A percentile compares a stretch with the other conserved stretches of the same genome.
These are phyloP conservation scores for Lissonota sp. DNA, from an alignment of 2,888 invertebrate species.

Conservation along the genomic window DNA sequence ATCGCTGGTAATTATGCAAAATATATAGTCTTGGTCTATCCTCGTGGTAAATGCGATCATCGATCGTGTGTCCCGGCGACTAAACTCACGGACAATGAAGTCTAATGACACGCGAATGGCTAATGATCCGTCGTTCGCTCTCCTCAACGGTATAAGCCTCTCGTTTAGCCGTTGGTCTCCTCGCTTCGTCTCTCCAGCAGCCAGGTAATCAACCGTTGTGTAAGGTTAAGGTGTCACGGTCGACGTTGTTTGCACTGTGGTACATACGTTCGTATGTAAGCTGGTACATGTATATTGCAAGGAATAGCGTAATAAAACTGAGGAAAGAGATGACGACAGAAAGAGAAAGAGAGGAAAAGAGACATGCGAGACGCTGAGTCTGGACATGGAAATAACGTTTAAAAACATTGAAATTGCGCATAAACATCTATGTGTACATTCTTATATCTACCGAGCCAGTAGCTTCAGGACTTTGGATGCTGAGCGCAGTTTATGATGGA, in stretches of 20 bases:
- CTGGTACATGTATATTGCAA: constrained; percentile 6
- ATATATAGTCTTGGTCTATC: constrained; percentile 34
- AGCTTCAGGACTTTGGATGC: background rate
- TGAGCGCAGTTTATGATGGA: background rate
- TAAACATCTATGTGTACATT: background rate
- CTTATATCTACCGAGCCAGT: background rate
- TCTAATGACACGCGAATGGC: constrained; percentile 69
- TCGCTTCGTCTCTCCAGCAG: constrained; percentile 42
- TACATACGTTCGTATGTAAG: constrained; percentile 21
- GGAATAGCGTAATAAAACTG: background rate
- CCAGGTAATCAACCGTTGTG: constrained; percentile 74
- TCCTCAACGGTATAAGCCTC: background rate
- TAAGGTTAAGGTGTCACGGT: constrained; percentile 81
- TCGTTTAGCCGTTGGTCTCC: constrained; percentile 47
- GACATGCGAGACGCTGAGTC: constrained; percentile 50
- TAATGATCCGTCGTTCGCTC: constrained; percentile 61
- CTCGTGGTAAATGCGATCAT: constrained; percentile 65
- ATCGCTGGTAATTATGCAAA: constrained; percentile 76
- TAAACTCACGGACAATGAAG: constrained; percentile 63
- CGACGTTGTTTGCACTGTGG: constrained; percentile 76
- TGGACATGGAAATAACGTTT: constrained; percentile 31
- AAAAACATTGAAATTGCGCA: constrained; percentile 34
- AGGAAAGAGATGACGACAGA: constrained; percentile 4
- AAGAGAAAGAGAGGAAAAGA: constrained; percentile 5
- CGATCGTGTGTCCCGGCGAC: constrained; percentile 53